phyloP scores from a whole-genome alignment of 2,888 invertebrate species.

The Lycocerus yunnanus region DNA sequence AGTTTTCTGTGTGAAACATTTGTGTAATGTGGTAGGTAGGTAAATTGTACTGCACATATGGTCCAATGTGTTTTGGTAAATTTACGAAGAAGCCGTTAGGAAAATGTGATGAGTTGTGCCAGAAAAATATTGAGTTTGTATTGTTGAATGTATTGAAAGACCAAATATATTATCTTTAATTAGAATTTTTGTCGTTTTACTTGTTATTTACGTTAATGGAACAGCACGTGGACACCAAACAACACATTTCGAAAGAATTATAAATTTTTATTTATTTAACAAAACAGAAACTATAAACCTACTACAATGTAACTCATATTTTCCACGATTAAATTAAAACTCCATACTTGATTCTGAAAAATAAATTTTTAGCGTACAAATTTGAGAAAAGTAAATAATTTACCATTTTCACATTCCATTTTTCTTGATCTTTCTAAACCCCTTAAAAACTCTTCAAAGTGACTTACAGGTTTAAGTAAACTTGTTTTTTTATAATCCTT shows the following conservation, averaged over 20 bases:
- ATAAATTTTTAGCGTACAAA: neutral
- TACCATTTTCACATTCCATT: neutral
- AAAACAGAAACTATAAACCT: neutral
- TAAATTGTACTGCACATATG: neutral
- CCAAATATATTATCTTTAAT: neutral
- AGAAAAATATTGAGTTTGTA: neutral
- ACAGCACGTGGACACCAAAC: neutral
- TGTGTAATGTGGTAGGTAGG: neutral
- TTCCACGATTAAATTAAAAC: conserved; percentile 2
- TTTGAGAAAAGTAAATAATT: neutral
- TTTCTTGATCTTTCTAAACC: conserved; percentile 57
- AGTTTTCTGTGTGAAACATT: neutral
- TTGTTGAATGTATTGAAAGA: neutral
- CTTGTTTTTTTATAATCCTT: conserved; percentile 80
- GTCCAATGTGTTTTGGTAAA: neutral
- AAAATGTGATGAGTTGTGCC: neutral
- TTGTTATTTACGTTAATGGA: neutral
- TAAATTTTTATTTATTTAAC: neutral
- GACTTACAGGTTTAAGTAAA: conserved; percentile 66
- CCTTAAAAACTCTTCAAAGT: conserved; percentile 76
- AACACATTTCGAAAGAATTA: neutral
- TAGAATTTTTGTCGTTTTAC: neutral
- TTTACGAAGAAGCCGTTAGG: neutral
- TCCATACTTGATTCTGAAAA: conserved; percentile 7
- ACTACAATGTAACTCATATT: neutral